Evolutionary conservation across 2,797 vertebrate genomes (phyloP).

Genomic region (Telmatherina bonti): DNA sequence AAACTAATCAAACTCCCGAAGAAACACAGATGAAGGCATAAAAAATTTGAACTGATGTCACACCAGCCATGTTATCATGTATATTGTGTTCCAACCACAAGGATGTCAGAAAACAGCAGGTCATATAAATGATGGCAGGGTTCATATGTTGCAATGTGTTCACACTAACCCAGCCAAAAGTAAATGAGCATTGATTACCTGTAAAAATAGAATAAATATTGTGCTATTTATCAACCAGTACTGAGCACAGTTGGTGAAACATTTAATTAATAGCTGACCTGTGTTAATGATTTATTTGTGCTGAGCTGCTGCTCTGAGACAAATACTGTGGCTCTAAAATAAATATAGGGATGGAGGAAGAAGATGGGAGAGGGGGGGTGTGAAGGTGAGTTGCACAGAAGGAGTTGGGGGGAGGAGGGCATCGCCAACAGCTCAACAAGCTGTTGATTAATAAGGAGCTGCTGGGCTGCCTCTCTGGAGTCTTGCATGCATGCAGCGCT

Average conservation of each 20-base stretch:
- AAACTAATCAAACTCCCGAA: neutral
- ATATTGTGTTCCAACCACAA: neutral
- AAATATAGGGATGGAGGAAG: slow-evolving; percentile 72
- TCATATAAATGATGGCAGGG: neutral
- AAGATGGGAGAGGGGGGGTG: slow-evolving; percentile 55
- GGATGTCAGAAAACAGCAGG: neutral
- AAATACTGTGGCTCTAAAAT: slow-evolving; percentile 20
- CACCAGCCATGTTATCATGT: neutral
- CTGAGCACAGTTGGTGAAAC: neutral
- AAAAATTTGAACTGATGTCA: neutral
- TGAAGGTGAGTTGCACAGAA: slow-evolving; percentile 80
- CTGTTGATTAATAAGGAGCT: slow-evolving; percentile 77
- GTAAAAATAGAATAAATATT: neutral
- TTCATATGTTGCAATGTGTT: neutral
- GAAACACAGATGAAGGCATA: neutral
- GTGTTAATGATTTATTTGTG: slow-evolving; percentile 83
- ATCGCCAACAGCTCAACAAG: slow-evolving; percentile 60
- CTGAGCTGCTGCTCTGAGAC: slow-evolving; percentile 45
- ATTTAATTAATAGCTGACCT: slow-evolving; percentile 80
- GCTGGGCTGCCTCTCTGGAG: slow-evolving; percentile 61
- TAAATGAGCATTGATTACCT: neutral
- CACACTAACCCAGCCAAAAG: neutral
- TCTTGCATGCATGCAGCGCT: slow-evolving; percentile 35
- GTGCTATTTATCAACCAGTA: neutral
- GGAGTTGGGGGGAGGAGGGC: slow-evolving; percentile 72